Evolutionary conservation across 2,797 vertebrate species (phyloP), one percentile per base, ranked within the genome.

Genomic region (Hippopotamyrus pictus): DNA sequence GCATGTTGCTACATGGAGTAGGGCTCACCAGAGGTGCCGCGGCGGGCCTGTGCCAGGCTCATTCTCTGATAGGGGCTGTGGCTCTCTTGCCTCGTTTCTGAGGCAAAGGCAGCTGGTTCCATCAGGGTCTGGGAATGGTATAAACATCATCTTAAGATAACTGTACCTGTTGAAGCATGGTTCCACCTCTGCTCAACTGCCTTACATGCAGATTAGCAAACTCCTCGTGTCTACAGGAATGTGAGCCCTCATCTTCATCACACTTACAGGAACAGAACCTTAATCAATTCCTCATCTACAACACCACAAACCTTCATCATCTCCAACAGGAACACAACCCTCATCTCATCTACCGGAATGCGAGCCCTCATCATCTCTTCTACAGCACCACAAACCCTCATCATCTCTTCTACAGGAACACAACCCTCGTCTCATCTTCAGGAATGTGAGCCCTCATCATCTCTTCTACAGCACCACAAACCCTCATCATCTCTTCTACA

Each of bases 21-120:
- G 22, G 53, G 85, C 96, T 92, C 92, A 98, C 98, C 97, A 97
- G 99, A 97, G 25, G 99, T 99, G 91, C 98, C 99, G 76, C 96
- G 95, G 87, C 95, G 95, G n/a, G 99, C 99, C 92, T 99, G 98
- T 89, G 97, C 94, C 90, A 99, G 94, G 85, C 97, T 98, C 89
- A 99, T 82, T 92, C 97, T 99, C 88, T 99, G 97, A 86, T 97
- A 96, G 8, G 96, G 95, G 9, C 96, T 94, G 87, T 95, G 95
- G 86, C 96, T 95, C 90, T 97, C 95, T 90, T 92, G 97, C 93
- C 96, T 97, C 54, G 93, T 96, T 89, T 96, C 95, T 4, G 96
- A 96, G 86, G 98, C 96, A 92, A 98, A 99, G 11, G 96, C 95
- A 83, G 98, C 98, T 3, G 98, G 98, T 90, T 97, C 96, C 1